phyloP scores from a whole-genome alignment of 2,888 invertebrate genomes.

The Melanchra persicariae region DNA sequence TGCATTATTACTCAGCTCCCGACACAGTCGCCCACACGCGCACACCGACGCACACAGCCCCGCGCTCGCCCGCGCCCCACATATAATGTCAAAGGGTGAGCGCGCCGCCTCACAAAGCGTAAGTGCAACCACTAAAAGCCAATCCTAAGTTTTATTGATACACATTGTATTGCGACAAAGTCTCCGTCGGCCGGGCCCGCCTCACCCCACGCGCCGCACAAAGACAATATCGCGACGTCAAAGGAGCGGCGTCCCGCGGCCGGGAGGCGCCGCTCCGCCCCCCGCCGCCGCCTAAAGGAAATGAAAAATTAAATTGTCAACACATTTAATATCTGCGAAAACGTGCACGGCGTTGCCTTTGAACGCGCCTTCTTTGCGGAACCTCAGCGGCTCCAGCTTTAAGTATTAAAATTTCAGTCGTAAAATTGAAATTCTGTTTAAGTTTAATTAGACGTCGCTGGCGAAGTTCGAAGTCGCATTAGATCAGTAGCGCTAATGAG shows the following conservation, averaged over 20 bases:
- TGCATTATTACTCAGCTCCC: slow-evolving; percentile 80
- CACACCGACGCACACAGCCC: slow-evolving; percentile 65
- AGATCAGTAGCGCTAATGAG: slow-evolving; percentile 90
- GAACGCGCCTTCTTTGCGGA: slow-evolving; percentile 87
- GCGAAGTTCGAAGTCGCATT: slow-evolving; percentile 88
- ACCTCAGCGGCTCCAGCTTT: slow-evolving; percentile 85
- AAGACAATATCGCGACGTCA: slow-evolving; percentile 91
- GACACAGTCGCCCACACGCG: slow-evolving; percentile 61
- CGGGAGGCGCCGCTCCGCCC: slow-evolving; percentile 79
- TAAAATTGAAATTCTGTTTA: slow-evolving; percentile 90
- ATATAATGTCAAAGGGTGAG: slow-evolving; percentile 91
- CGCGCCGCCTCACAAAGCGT: slow-evolving; percentile 90
- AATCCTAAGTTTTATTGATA: slow-evolving; percentile 91
- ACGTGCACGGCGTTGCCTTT: slow-evolving; percentile 90
- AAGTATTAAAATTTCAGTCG: slow-evolving; percentile 89
- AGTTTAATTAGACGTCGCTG: slow-evolving; percentile 88
- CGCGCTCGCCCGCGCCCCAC: slow-evolving; percentile 75
- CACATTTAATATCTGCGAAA: slow-evolving; percentile 91
- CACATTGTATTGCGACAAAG: slow-evolving; percentile 91
- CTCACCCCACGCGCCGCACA: slow-evolving; percentile 89
- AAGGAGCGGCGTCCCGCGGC: slow-evolving; percentile 85
- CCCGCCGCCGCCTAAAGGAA: slow-evolving; percentile 87
- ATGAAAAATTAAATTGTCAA: slow-evolving; percentile 91
- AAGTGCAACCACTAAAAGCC: slow-evolving; percentile 91
- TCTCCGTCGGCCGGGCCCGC: slow-evolving; percentile 88